phyloP scores from a whole-genome alignment of 2,888 invertebrate genomes.

The Macrosiphum euphorbiae region DNA sequence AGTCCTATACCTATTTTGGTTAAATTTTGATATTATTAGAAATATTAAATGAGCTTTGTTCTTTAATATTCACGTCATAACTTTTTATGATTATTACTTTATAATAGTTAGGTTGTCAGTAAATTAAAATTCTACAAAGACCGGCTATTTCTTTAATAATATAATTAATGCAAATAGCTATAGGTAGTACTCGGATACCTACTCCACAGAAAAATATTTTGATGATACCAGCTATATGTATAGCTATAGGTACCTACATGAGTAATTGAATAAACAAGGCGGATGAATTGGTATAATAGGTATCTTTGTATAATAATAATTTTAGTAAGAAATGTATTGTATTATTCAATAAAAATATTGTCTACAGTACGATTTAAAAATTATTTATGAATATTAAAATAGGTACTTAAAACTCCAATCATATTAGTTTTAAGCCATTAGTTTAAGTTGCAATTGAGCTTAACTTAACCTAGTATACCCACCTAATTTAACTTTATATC shows the following conservation, averaged over 20 bases:
- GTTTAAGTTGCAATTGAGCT: background rate
- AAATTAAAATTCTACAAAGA: background rate
- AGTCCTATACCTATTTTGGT: background rate
- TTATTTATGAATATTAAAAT: background rate
- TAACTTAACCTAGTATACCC: background rate
- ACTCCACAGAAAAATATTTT: background rate
- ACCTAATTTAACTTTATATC: background rate
- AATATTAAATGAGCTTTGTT: background rate
- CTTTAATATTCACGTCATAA: background rate
- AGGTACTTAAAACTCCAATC: background rate
- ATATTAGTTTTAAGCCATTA: background rate
- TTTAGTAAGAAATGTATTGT: background rate
- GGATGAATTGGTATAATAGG: background rate
- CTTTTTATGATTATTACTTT: background rate
- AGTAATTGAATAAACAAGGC: background rate
- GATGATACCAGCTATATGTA: background rate
- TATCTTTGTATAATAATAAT: background rate
- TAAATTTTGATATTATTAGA: background rate
- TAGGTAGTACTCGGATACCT: background rate
- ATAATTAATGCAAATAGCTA: background rate
- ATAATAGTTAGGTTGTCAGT: background rate
- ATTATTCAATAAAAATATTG: background rate
- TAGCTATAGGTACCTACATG: too few relatives aligned
- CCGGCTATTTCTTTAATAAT: background rate
- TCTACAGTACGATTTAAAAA: background rate